Evolutionary conservation across 2,888 invertebrate genomes (phyloP).

Genomic region (Tetheella fluctuosa): DNA sequence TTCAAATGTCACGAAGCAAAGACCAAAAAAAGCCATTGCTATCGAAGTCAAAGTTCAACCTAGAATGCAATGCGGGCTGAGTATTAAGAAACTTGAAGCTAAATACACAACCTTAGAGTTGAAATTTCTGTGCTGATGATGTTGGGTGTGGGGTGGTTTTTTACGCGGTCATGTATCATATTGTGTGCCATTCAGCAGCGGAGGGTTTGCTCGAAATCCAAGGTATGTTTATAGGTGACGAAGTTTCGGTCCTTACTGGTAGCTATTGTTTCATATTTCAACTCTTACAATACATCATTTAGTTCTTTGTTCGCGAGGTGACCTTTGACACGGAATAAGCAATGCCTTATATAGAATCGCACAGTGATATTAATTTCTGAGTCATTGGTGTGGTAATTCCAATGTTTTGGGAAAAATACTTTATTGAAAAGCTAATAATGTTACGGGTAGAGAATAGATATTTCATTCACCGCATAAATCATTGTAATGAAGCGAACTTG

Average conservation of each 20-base stretch:
- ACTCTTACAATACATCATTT: slow-evolving; percentile 22
- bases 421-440: neutral
- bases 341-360: neutral
- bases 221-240: slow-evolving; percentile 65
- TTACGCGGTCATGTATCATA: slow-evolving; percentile 62
- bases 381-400: neutral
- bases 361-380: neutral
- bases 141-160: slow-evolving; percentile 51
- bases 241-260: slow-evolving; percentile 51
- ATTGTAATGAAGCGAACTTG: neutral
- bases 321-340: slow-evolving; percentile 4
- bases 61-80: slow-evolving; percentile 48
- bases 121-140: slow-evolving; percentile 35
- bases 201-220: slow-evolving; percentile 51
- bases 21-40: slow-evolving; percentile 54
- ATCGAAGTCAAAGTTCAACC: slow-evolving; percentile 70
- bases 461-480: neutral
- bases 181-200: slow-evolving; percentile 48
- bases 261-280: slow-evolving; percentile 41
- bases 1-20: slow-evolving; percentile 35
- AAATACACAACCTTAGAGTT: slow-evolving; percentile 45
- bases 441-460: neutral
- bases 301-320: neutral
- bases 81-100: slow-evolving; percentile 15
- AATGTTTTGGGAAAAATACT: neutral